Evolutionary conservation across 2,113 vertebrate species (phyloP), one percentile per base, ranked within the genome.

Genomic region (Gavia stellata): DNA sequence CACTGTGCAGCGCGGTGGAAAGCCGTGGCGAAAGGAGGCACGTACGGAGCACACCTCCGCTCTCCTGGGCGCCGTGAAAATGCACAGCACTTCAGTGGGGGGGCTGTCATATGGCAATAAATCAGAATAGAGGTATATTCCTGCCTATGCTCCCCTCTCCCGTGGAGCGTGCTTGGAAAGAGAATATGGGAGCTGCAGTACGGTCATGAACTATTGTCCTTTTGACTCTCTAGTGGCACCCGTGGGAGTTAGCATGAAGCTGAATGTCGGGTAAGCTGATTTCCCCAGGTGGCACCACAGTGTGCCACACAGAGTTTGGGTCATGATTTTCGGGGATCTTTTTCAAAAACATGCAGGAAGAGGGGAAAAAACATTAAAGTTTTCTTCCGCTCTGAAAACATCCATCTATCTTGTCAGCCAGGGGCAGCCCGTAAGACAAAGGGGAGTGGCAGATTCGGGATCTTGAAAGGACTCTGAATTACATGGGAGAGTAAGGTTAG

Each of bases 11-110:
- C 3, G 6, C 4, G 9, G 31, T 23, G 55, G 79, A 75, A 71
- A 73, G 33, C 47, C 3, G 1, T 6, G 12, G 71, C 1, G 4
- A 36, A 59, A 70, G 28, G 33, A 40, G 28, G 40, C 28, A 40
- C 0, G 1, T 8, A 4, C 0, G 0, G 59, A 66, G 40, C 38
- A 33, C 21, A 12, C 6, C 68, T 40, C 50, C 0, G 2, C 45
- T 61, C 9, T 36, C 26, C 12, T 0, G 0, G 4, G 12, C n/a
- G 40, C 63, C 3, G 3, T 21, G 21, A 16, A 59, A 63, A 14
- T 0, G 2, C 25, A 5, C 4, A 5, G 36, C 40, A 21, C 44
- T 53, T 56, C 65, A 38, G 42, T 1, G 0, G 44, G 2, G 1
- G 36, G 31, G 34, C 83, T 86, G 40, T 28, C 50, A 8, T 25